Evolutionary conservation across 2,888 invertebrate genomes (phyloP).

Genomic region (Notodromas monacha): DNA sequence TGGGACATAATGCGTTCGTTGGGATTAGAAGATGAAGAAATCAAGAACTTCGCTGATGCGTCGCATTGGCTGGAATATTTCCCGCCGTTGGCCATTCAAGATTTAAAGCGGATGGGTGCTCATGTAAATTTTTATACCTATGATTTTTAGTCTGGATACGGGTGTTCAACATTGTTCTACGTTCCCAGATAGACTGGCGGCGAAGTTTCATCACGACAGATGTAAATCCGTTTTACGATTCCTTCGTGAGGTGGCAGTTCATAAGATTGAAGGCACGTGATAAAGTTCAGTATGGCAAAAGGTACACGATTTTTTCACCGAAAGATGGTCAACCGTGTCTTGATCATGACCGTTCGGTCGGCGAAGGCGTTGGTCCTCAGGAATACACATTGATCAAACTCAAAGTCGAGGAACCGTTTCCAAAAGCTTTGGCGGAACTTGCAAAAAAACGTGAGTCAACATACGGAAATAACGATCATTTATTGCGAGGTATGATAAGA

Average conservation of each 20-base stretch:
- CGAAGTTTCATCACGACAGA: constrained; percentile 94
- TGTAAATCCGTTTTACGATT: constrained; percentile 84
- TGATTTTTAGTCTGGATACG: constrained; percentile 7
- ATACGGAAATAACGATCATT: too few species aligned
- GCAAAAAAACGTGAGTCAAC: too few species aligned
- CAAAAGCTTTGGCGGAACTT: too few species aligned
- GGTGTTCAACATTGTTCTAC: constrained; percentile 1
- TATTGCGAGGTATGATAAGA: too few species aligned
- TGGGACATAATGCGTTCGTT: constrained; percentile 95
- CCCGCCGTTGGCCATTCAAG: constrained; percentile 48
- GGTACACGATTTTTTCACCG: constrained; percentile 74
- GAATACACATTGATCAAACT: constrained; percentile 92
- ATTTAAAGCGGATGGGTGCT: constrained; percentile 57
- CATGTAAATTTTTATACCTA: constrained; percentile 30
- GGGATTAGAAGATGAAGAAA: constrained; percentile 64
- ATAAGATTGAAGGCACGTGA: constrained; percentile 40
- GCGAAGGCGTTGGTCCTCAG: constrained; percentile 91
- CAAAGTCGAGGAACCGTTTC: constrained; percentile 38
- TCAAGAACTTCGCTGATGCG: constrained; percentile 59
- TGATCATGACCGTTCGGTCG: constrained; percentile 87
- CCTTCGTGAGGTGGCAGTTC: constrained; percentile 92
- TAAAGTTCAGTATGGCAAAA: constrained; percentile 80
- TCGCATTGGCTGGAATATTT: constrained; percentile 87
- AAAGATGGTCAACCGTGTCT: constrained; percentile 93
- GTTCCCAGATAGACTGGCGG: constrained; percentile 64